phyloP scores from a whole-genome alignment of 2,888 invertebrate species.

The Apocheima hispidaria region DNA sequence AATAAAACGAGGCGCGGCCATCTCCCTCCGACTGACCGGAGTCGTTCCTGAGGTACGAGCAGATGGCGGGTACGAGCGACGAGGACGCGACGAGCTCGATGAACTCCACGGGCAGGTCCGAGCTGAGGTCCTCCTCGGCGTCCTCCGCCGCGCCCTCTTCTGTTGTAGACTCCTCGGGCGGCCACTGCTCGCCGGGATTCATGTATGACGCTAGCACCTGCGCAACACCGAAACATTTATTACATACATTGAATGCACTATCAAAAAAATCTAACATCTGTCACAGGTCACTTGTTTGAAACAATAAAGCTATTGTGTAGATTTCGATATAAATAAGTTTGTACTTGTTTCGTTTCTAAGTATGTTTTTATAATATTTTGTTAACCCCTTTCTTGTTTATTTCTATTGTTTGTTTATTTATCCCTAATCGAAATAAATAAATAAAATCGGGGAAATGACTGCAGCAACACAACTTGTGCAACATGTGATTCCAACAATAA shows the following conservation, averaged over 20 bases:
- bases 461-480: too few relatives aligned
- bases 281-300: neutral
- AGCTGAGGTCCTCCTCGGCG: slow-evolving; percentile 56
- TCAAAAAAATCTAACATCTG: neutral
- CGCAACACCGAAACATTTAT: neutral
- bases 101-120: slow-evolving; percentile 89
- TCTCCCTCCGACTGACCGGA: slow-evolving; percentile 85
- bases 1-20: too few relatives aligned
- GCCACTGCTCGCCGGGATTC: slow-evolving; percentile 89
- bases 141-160: slow-evolving; percentile 60
- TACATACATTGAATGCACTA: neutral
- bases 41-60: slow-evolving; percentile 96
- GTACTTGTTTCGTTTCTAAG: too few relatives aligned
- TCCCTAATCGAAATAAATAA: too few relatives aligned
- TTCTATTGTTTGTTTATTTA: too few relatives aligned
- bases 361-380: too few relatives aligned
- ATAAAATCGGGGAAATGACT: too few relatives aligned
- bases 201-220: slow-evolving; percentile 95
- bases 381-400: too few relatives aligned
- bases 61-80: slow-evolving; percentile 94
- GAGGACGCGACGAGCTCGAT: slow-evolving; percentile 92
- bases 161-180: slow-evolving; percentile 78
- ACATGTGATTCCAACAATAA: too few relatives aligned
- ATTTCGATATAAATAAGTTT: too few relatives aligned
- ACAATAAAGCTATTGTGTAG: too few relatives aligned